Evolutionary conservation across 2,888 invertebrate genomes (phyloP), one percentile per base, ranked within the genome.

Genomic region (Scelioninae gen. 1): DNA sequence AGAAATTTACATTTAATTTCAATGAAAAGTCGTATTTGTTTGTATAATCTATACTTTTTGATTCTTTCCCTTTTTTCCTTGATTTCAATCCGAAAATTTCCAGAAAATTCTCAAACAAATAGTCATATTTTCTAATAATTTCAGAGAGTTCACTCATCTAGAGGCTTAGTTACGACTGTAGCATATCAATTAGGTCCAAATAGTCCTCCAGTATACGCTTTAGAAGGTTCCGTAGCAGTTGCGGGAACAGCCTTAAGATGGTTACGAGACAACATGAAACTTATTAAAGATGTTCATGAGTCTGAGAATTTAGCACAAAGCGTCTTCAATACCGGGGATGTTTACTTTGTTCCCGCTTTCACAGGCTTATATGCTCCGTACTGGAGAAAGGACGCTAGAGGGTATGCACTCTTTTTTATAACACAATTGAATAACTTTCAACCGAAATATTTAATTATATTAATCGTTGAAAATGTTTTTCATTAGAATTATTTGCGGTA

Each of bases 341-440:
- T 99, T 11, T 99, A 98, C 92, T 99, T 99, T 92, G 99, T 99
- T 31, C 99, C 99, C 0, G 99, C 99, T 0, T 99, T 99, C 92
- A 97, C 96, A 55, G 99, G 99, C 0, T 93, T 99, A 0, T 99
- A 98, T 92, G 99, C 99, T 68, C 99, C 99, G 0, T 98, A 99
- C 90, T 99, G 99, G 99, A 95, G 98, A 89, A 96, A 97, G 89
- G 98, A 98, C 92, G 99, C 99, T 0, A 94, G 98, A 91, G 98
- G 98, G 96, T 95, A 89, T 40, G 38, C 29, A 3, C 11, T 2
- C 11, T 43, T 40, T n/a, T 1, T 40, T 1, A 23, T 4, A 23
- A 2, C 2, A 23, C 4, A 23, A 23, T 4, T 23, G 23, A 23
- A 4, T 23, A 23, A 23, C 23, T 23, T 23, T 23, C 4, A 23